Evolutionary conservation across 2,113 vertebrate species (phyloP).

Genomic region (Callospermophilus lateralis): DNA sequence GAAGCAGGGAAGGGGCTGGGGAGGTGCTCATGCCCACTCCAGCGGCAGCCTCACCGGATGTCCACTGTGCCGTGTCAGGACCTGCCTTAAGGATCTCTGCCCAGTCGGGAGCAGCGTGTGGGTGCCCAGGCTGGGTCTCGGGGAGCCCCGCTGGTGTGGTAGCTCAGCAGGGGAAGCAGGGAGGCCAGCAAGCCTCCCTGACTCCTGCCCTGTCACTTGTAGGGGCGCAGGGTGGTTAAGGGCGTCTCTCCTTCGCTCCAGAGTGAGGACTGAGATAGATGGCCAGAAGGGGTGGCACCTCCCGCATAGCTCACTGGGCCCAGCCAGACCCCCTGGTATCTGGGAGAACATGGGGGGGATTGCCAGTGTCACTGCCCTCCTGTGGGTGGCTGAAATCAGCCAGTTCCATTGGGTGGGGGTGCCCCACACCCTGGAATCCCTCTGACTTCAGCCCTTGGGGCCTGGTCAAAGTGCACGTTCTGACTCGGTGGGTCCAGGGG

Average conservation of each 20-base stretch:
- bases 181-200: not conserved
- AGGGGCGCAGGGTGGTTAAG: not conserved
- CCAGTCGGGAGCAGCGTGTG: not conserved
- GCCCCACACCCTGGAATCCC: rapidly evolving
- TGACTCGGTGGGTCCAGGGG: not conserved
- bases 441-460: not conserved
- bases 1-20: not conserved
- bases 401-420: not conserved
- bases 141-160: not conserved
- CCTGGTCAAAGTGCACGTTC: not conserved
- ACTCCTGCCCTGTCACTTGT: not conserved
- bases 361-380: too few species aligned
- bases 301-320: too few species aligned
- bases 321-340: not conserved
- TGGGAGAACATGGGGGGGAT: not conserved
- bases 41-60: not conserved
- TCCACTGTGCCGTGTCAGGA: not conserved
- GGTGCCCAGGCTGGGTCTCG: not conserved
- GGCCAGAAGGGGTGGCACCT: too few species aligned
- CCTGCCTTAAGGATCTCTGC: not conserved
- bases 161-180: not conserved
- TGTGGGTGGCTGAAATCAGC: not conserved
- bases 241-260: not conserved
- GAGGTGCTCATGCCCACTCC: not conserved
- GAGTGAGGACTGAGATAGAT: not conserved